Conservation (phyloP, 64 coral and sea anemone species). For the Catalaphyllia jardinei region DNA sequence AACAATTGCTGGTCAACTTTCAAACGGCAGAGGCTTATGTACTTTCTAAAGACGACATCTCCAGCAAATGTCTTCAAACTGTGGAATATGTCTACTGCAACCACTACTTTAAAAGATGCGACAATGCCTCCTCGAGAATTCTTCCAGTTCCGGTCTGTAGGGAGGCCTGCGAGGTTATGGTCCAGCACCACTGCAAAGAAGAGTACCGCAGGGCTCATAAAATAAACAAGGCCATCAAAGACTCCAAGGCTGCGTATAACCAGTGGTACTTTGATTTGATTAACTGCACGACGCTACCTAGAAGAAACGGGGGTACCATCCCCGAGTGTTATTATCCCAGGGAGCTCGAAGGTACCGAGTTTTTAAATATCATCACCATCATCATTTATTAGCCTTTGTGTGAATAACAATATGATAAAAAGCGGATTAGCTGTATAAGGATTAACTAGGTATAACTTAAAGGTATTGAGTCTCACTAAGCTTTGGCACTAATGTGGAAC, state of each 20-base stretch:
- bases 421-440: no score
- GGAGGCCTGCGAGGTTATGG: slow-evolving; percentile 13
- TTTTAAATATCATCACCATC: no score
- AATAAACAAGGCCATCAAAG: background rate
- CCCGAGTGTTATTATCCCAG: slow-evolving; percentile 3
- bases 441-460: no score
- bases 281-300: background rate
- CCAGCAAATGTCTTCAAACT: background rate
- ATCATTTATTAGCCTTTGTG: no score
- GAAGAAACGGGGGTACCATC: slow-evolving; percentile 7
- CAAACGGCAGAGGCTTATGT: background rate
- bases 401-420: no score
- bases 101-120: slow-evolving; percentile 13
- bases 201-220: background rate
- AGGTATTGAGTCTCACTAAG: no score
- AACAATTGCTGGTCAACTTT: background rate
- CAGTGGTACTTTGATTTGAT: background rate
- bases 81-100: slow-evolving; percentile 16
- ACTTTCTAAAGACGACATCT: background rate
- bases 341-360: background rate
- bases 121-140: background rate
- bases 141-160: background rate
- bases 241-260: background rate
- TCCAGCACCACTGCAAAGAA: slow-evolving; percentile 8
- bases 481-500: no score